Percentiles rank a stretch among this genome's conserved stretches.
Conservation (phyloP, 2,888 invertebrate species). For the Luperina nickerlii region DNA sequence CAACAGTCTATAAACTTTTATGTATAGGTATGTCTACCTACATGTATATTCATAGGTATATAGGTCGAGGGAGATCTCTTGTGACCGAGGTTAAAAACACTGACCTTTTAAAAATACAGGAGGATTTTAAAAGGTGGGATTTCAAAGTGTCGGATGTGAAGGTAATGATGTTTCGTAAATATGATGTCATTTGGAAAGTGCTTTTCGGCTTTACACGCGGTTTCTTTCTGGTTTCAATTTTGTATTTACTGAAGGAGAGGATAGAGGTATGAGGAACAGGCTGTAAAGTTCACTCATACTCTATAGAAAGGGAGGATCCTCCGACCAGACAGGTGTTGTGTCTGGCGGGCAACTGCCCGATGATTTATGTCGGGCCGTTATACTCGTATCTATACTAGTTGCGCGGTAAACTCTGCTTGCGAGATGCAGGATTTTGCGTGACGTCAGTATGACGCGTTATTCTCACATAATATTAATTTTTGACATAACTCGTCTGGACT, state of each 20-base stretch:
- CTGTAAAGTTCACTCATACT: too few species aligned
- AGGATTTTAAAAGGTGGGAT: constrained; percentile 28
- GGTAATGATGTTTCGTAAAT: constrained; percentile 40
- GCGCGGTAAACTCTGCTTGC: too few species aligned
- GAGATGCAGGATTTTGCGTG: too few species aligned
- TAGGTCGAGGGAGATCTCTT: constrained; percentile 19
- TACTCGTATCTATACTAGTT: too few species aligned
- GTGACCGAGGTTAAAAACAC: constrained; percentile 23
- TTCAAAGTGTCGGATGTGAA: constrained; percentile 16
- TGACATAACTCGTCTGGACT: too few species aligned
- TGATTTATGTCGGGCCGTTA: too few species aligned
- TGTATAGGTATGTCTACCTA: not conserved
- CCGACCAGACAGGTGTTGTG: too few species aligned
- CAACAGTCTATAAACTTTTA: not conserved
- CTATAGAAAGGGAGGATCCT: too few species aligned
- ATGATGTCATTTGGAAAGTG: constrained; percentile 19
- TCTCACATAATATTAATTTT: not conserved
- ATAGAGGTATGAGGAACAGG: too few species aligned
- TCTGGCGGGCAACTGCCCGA: too few species aligned
- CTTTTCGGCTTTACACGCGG: constrained; percentile 6
- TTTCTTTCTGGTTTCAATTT: not conserved
- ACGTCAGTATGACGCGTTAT: too few species aligned
- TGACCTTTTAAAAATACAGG: constrained; percentile 50
- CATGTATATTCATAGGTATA: not conserved
- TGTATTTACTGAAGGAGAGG: too few species aligned